A percentile compares a stretch with the other conserved stretches of the same genome.
These are phyloP conservation scores for Megaceryle torquata DNA, from an alignment of 2,113 vertebrate species.

Conservation along the genomic window DNA sequence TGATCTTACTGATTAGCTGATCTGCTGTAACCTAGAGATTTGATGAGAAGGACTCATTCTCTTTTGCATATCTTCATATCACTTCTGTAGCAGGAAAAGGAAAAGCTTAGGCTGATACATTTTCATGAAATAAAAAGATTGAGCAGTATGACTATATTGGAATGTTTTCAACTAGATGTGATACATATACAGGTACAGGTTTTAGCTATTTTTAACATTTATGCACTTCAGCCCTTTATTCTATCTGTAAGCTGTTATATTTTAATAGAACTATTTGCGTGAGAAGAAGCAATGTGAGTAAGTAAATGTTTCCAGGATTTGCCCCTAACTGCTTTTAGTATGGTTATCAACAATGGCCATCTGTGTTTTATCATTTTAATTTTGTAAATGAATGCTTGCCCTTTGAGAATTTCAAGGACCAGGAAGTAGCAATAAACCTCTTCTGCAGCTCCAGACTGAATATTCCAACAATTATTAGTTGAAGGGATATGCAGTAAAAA, in stretches of 20 bases:
- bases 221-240: background rate
- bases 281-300: background rate
- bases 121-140: background rate
- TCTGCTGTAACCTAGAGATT: background rate
- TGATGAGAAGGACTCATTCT: background rate
- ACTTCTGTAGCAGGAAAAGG: background rate
- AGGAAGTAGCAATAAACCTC: conserved; percentile 8
- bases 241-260: background rate
- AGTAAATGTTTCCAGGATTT: conserved; percentile 2
- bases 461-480: background rate
- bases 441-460: background rate
- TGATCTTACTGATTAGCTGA: background rate
- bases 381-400: background rate
- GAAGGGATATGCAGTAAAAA: background rate
- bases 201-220: background rate
- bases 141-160: background rate
- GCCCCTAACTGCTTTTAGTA: background rate
- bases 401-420: conserved; percentile 21
- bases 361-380: conserved; percentile 33
- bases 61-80: background rate
- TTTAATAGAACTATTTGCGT: background rate
- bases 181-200: background rate
- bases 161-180: background rate
- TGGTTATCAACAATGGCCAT: conserved; percentile 27
- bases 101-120: background rate